phyloP scores from a whole-genome alignment of 2,888 invertebrate species.

The Leucophenga maculata region DNA sequence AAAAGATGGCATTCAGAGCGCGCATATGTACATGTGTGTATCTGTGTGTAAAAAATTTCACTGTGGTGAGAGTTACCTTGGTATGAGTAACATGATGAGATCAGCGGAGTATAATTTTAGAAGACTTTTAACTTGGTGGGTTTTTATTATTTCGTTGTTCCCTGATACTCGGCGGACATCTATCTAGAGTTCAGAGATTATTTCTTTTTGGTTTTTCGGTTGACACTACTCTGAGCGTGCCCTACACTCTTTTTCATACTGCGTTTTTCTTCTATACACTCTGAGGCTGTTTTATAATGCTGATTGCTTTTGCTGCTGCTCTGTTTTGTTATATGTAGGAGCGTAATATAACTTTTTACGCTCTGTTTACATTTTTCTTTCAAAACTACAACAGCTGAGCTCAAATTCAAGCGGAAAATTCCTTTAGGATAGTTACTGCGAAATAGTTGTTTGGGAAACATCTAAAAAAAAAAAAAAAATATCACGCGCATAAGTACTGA shows the following conservation, averaged over 20 bases:
- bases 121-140: conserved; percentile 18
- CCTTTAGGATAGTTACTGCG: neutral
- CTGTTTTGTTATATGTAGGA: conserved; percentile 1
- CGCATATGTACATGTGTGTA: conserved; percentile 46
- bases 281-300: neutral
- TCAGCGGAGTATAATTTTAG: conserved; percentile 43
- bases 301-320: no score
- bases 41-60: conserved; percentile 42
- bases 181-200: conserved; percentile 50
- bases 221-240: conserved; percentile 20
- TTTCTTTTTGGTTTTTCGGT: conserved; percentile 12
- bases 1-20: conserved; percentile 54
- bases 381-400: neutral
- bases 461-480: neutral
- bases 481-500: neutral
- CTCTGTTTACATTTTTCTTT: conserved; percentile 60
- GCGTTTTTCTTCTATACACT: no score
- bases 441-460: neutral
- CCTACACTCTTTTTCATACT: conserved; percentile 13
- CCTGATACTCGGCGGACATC: conserved; percentile 1
- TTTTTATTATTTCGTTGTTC: conserved; percentile 1
- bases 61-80: conserved; percentile 11
- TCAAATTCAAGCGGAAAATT: neutral
- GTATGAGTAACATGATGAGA: conserved; percentile 58
- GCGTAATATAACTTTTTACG: conserved; percentile 42